Conservation (phyloP, 2,113 vertebrate genomes). For the Petroica traversi region DNA sequence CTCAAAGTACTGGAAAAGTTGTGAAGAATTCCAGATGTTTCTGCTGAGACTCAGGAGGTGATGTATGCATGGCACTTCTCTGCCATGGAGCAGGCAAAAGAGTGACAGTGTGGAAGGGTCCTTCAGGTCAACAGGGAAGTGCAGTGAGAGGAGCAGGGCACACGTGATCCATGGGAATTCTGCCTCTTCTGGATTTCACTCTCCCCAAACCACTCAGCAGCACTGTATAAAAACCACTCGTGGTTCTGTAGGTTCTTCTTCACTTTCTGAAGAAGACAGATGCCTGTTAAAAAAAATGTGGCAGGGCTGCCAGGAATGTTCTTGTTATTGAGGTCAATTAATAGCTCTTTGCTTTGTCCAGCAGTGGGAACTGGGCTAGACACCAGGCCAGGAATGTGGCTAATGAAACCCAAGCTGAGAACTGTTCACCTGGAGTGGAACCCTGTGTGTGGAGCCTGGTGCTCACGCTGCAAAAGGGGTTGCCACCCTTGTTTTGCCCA, state of each 20-base stretch:
- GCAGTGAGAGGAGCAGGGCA: too few species aligned
- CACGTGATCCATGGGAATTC: rapidly evolving
- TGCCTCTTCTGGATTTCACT: neutral
- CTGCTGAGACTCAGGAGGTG: neutral
- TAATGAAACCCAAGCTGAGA: neutral
- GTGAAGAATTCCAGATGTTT: neutral
- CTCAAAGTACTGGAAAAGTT: neutral
- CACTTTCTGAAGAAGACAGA: neutral
- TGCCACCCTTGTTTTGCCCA: rapidly evolving
- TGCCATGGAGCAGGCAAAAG: neutral
- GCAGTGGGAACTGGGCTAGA: neutral
- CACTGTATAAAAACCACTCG: neutral
- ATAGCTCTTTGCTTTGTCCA: neutral
- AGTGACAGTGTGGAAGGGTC: neutral
- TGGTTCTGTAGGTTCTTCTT: neutral
- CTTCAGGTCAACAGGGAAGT: neutral
- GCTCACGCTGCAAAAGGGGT: neutral
- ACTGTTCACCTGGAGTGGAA: neutral
- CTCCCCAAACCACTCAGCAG: neutral
- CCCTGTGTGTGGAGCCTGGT: neutral
- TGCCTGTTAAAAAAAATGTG: neutral
- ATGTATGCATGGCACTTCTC: neutral
- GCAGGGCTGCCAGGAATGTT: neutral
- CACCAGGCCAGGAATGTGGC: neutral
- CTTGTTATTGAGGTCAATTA: neutral